Evolutionary conservation across 2,113 vertebrate species (phyloP).

Genomic region (Nipponia nippon): DNA sequence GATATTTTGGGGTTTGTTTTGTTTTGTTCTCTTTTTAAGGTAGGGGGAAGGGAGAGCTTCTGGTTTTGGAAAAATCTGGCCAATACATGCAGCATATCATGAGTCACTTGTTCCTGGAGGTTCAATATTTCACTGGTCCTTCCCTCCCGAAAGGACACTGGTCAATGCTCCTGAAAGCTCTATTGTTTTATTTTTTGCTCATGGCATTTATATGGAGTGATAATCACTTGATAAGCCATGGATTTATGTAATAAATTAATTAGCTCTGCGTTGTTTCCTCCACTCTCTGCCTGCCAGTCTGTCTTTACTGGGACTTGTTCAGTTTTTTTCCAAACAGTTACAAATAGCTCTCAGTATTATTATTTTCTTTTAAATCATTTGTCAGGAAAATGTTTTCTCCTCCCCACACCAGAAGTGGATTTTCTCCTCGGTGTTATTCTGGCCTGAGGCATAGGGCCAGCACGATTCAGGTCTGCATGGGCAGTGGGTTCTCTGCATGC

Average conservation of each 20-base stretch:
- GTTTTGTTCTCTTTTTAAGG: constrained; percentile 13
- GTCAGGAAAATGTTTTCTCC: neutral
- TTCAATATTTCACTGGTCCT: neutral
- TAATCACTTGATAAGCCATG: neutral
- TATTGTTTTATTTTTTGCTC: neutral
- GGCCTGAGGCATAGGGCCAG: neutral
- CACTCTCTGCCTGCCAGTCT: neutral
- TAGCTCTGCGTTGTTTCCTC: neutral
- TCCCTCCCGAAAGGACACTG: neutral
- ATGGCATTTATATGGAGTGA: neutral
- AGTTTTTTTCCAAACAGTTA: neutral
- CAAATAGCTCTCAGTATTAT: neutral
- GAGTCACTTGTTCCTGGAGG: constrained; percentile 9
- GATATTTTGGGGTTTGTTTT: neutral
- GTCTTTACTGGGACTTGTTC: neutral
- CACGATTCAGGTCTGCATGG: neutral
- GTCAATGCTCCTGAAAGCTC: neutral
- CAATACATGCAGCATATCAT: neutral
- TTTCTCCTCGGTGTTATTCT: neutral
- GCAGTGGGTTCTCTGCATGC: neutral
- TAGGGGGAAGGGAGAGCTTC: neutral
- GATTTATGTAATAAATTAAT: constrained; percentile 51
- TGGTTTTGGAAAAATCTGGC: constrained; percentile 33
- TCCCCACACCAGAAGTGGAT: neutral
- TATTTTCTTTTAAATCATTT: constrained; percentile 15